Percentiles rank a stretch among this genome's conserved stretches.
These are phyloP conservation scores for Haliclona indistincta DNA, from an alignment of 37 sponge, comb jelly and placozoan genomes.

Conservation along the genomic window DNA sequence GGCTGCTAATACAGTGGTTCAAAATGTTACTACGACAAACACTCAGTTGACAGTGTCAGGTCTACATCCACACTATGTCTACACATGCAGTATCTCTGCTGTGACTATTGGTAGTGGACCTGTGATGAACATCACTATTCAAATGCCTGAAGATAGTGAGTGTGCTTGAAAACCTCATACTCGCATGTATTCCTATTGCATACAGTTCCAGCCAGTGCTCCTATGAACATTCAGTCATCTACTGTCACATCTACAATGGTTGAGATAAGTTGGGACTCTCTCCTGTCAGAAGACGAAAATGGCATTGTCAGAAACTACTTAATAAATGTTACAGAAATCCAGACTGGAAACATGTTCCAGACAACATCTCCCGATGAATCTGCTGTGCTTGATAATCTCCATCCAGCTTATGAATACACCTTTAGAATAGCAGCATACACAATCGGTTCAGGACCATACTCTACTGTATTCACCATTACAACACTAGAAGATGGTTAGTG, in stretches of 20 bases:
- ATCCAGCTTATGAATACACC: neutral
- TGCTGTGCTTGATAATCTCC: neutral
- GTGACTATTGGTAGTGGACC: slow-evolving; percentile 21
- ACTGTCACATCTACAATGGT: neutral
- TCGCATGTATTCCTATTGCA: neutral
- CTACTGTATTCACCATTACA: neutral
- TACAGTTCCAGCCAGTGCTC: neutral
- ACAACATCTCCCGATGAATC: neutral
- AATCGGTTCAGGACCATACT: neutral
- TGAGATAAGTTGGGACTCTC: neutral
- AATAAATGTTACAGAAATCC: neutral
- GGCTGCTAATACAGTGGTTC: neutral
- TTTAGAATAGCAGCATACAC: neutral
- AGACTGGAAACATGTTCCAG: neutral
- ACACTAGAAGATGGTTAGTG: slow-evolving; percentile 1
- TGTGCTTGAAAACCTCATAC: neutral
- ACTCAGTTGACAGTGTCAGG: neutral
- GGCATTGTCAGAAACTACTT: slow-evolving; percentile 2
- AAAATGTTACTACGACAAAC: neutral
- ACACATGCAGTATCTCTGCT: neutral
- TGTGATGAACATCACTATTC: neutral
- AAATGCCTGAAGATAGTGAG: slow-evolving; percentile 23
- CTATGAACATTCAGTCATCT: neutral
- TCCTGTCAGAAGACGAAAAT: neutral
- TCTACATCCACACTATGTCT: slow-evolving; percentile 21